Evolutionary conservation across 2,888 invertebrate species (phyloP).

Genomic region (Rhamnusium bicolor): DNA sequence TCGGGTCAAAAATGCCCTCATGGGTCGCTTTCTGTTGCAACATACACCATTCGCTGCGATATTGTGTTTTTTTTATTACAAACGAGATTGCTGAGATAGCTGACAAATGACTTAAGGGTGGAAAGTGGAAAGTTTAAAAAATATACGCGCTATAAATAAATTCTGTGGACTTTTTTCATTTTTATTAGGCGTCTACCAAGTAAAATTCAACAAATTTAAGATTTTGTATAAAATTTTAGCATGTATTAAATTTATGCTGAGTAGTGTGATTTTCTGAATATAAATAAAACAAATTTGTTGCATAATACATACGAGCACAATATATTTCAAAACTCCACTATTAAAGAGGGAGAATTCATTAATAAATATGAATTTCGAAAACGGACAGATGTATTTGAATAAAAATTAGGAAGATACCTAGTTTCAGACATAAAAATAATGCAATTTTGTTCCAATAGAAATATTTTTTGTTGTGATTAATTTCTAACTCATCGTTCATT

Average conservation of each 20-base stretch:
- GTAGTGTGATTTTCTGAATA: background rate
- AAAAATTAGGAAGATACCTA: background rate
- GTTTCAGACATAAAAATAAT: no score
- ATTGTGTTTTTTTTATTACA: constrained; percentile 15
- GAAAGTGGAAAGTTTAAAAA: constrained; percentile 23
- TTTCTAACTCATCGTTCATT: no score
- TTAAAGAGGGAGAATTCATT: background rate
- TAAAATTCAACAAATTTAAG: background rate
- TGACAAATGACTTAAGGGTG: constrained; percentile 15
- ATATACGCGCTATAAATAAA: constrained; percentile 18
- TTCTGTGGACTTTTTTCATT: background rate
- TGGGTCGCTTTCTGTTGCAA: constrained; percentile 3
- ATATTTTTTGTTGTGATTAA: no score
- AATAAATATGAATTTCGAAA: background rate
- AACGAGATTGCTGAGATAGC: constrained; percentile 14
- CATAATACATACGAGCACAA: background rate
- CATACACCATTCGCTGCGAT: background rate
- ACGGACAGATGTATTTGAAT: background rate
- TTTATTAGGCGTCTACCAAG: background rate
- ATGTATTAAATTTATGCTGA: background rate
- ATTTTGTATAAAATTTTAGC: no score
- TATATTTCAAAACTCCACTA: background rate
- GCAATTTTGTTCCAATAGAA: no score
- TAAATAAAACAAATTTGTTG: background rate
- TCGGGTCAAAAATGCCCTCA: background rate